Evolutionary conservation across 2,113 vertebrate genomes (phyloP), one percentile per base, ranked within the genome.

Genomic region (Atlantisia rogersi): DNA sequence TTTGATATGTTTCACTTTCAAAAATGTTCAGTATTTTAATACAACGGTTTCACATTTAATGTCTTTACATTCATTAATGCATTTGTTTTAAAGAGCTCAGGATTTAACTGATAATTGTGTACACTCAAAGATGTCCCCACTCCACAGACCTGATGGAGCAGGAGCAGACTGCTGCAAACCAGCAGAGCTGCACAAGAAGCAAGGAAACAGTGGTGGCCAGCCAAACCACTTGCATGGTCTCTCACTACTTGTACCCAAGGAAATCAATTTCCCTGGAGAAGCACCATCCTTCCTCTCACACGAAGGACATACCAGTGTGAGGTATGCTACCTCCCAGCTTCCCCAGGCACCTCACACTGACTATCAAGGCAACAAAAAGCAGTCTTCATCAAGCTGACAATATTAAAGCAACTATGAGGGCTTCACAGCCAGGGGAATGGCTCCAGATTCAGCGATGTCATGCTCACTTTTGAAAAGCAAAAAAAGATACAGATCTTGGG

Each of bases 391-490:
- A 48, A 68, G 50, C 31, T 68, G 53, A 21, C 18, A 59, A 14
- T 77, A 69, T 25, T 32, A 86, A 75, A 94, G 77, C 18, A 63
- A 29, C 68, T 35, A 35, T 53, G 68, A 86, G 90, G 42, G 50
- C 37, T 73, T 91, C 53, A 75, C 28, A 90, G 48, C n/a, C 67
- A 77, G 75, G 15, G 50, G 40, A 95, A 86, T 21, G 25, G 44
- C 63, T 73, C 21, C 91, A 84, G 46, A 64, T 63, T 80, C 90
- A 92, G 56, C 2, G 0, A 40, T 55, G 79, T 50, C 26, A 11
- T 35, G 29, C 44, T 67, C 16, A 24, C 11, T 82, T 93, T 91
- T 56, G 37, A 84, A 96, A 88, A 78, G 35, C 15, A 90, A 68
- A 90, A 68, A 86, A 56, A 31, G 7, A 62, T 11, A 46, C 2